Base-by-base conservation (phyloP, 35 echinoderm and acorn worm genomes). In the Heliocidaris erythrogramma region DNA sequence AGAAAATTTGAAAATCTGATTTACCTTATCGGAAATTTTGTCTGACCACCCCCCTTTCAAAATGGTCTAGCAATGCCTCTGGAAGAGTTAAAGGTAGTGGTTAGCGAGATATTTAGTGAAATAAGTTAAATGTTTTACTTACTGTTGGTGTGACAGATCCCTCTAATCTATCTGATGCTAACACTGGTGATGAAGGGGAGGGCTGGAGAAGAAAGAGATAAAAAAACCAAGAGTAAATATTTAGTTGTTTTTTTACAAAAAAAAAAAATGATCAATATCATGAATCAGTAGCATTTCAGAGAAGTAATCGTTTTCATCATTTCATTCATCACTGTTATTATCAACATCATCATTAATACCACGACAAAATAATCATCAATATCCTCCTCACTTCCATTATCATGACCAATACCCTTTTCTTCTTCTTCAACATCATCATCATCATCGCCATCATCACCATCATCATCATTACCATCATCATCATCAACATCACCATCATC, bases 201-300 rank as follows among this genome's bases (percentile, higher is more conserved):
- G 87, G 87, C 87, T 89, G 87, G 18, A n/a, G 87, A 48, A 89
- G 13, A 48, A 27, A 89, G n/a, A 89, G 24, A 89, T 32, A 29
- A 7, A 89, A 89, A 32, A 9, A 48, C 30, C 17, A 48, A 89
- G 47, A 30, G 24, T 11, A 47, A 9, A 89, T 17, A 89, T 47
- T 89, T 47, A 42, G 35, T 42, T 0, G 0, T 42, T 13, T 13
- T 56, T 56, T 13, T 13, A 56, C 52, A 56, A 2, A 56, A 78
- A n/a, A 78, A 27, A 2, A 78, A 24, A 8, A 17, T 27, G 21
- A 3, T 24, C 65, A 27, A 27, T 18, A 78, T n/a, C 65, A 78
- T n/a, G 7, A 4, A 27, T 60, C 5, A 78, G 21, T 24, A 78
- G 59, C 59, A 12, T 14, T 60, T 60, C 13, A 60, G 12, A 60